Evolutionary conservation across 2,888 invertebrate genomes (phyloP), one percentile per base, ranked within the genome.

Genomic region (Drosophila subquinaria): DNA sequence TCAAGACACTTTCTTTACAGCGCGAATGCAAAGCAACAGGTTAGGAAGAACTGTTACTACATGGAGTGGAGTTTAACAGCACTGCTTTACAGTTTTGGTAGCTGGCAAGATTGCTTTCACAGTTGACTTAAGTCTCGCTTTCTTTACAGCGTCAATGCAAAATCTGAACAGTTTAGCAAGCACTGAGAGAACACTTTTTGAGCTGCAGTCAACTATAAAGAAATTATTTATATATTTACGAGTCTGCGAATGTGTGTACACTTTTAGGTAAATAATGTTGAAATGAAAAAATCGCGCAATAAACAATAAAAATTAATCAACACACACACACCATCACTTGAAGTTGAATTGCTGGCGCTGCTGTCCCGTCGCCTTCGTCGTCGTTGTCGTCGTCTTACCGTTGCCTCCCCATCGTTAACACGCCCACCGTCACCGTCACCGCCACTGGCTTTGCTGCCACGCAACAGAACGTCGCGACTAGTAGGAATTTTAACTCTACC

Each of bases 401-500:
- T 23, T 48, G 35, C 40, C 15, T 27, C 51, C 53, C 36, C 53
- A 45, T 45, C 33, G 11, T 42, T 60, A 15, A 42, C 60, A 67
- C 43, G 53, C 50, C 68, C 69, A 64, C 30, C 13, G 13, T 13
- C 13, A 45, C 23, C 61, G 65, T 57, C 69, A 55, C 67, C 83
- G 55, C 47, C 17, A 9, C n/a, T n/a, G 30, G 43, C 23, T 13
- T 30, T 57, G 36, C 57, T 69, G 74, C 84, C 89, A 83, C 88
- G 87, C 84, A 89, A 69, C 65, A 87, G 69, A 81, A 60, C 68
- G 36, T 72, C 65, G 70, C 89, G 89, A 78, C 85, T 79, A 82
- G 77, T 73, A 69, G 79, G 76, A 82, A 82, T 81, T 82, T 82
- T 89, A 79, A 89, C 90, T 88, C 90, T 87, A 87, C 86, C 86